Conservation (phyloP, 2,797 vertebrate genomes). For the Cottoperca gobio region DNA sequence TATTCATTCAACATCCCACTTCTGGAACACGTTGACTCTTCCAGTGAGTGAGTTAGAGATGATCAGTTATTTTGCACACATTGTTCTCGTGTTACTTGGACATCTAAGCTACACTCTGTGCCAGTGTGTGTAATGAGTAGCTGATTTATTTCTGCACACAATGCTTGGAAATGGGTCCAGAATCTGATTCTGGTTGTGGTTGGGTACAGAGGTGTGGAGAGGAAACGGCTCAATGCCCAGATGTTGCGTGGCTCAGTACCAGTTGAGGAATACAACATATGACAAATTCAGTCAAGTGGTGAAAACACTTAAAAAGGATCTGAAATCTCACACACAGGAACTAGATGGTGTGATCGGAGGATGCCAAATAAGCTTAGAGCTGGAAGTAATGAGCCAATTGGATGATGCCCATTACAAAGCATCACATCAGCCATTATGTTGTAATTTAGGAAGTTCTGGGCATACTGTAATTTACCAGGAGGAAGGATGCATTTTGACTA, state of each 20-base stretch:
- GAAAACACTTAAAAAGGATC: conserved; percentile 31
- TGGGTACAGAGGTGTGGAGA: conserved; percentile 38
- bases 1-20: conserved; percentile 32
- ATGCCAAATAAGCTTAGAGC: conserved; percentile 21
- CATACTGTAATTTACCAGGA: neutral
- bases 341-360: conserved; percentile 26
- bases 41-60: conserved; percentile 45
- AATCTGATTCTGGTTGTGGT: conserved; percentile 33
- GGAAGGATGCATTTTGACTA: neutral
- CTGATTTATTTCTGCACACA: neutral
- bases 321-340: conserved; percentile 22
- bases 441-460: neutral
- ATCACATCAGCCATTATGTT: neutral
- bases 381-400: conserved; percentile 27
- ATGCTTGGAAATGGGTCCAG: too few relatives aligned
- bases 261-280: conserved; percentile 15
- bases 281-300: conserved; percentile 47
- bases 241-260: conserved; percentile 27
- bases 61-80: conserved; percentile 35
- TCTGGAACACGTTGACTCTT: conserved; percentile 25
- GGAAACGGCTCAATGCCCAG: conserved; percentile 28
- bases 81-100: conserved; percentile 41
- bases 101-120: neutral
- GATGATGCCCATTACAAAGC: neutral
- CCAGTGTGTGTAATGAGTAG: neutral